These are phyloP conservation scores for Lophius piscatorius DNA, from an alignment of 2,113 vertebrate genomes.

Conservation along the genomic window DNA sequence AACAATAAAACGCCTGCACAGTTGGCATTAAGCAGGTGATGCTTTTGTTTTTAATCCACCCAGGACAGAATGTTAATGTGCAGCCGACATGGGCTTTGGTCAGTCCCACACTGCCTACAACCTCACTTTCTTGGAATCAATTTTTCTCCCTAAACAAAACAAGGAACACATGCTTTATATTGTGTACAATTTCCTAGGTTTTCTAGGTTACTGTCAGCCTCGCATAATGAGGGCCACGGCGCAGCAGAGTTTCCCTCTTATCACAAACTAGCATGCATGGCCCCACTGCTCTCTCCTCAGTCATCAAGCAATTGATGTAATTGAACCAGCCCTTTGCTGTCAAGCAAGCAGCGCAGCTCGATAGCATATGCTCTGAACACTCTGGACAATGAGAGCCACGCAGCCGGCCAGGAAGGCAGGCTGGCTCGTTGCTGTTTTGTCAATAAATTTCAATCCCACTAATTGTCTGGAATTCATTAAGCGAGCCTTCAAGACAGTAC, in stretches of 20 bases:
- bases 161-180: constrained; percentile 87
- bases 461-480: constrained; percentile 93
- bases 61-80: constrained; percentile 41
- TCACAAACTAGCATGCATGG: constrained; percentile 95
- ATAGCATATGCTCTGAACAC: constrained; percentile 84
- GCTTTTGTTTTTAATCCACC: constrained; percentile 48
- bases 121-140: constrained; percentile 72
- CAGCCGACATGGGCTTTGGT: constrained; percentile 55
- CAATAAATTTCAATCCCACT: constrained; percentile 99
- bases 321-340: constrained; percentile 89
- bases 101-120: constrained; percentile 55
- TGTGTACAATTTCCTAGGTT: constrained; percentile 72
- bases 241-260: constrained; percentile 87
- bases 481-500: constrained; percentile 73
- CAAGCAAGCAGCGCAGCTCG: constrained; percentile 81
- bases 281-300: constrained; percentile 92
- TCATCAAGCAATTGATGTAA: constrained; percentile 94
- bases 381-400: constrained; percentile 89
- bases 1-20: constrained; percentile 59
- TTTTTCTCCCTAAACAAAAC: constrained; percentile 70
- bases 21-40: constrained; percentile 55
- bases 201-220: constrained; percentile 92
- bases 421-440: constrained; percentile 82
- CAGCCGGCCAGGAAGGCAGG: constrained; percentile 75
- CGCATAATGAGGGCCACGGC: constrained; percentile 88